Evolutionary conservation across 2,113 vertebrate species (phyloP), one percentile per base, ranked within the genome.

Genomic region (Piprites chloris): DNA sequence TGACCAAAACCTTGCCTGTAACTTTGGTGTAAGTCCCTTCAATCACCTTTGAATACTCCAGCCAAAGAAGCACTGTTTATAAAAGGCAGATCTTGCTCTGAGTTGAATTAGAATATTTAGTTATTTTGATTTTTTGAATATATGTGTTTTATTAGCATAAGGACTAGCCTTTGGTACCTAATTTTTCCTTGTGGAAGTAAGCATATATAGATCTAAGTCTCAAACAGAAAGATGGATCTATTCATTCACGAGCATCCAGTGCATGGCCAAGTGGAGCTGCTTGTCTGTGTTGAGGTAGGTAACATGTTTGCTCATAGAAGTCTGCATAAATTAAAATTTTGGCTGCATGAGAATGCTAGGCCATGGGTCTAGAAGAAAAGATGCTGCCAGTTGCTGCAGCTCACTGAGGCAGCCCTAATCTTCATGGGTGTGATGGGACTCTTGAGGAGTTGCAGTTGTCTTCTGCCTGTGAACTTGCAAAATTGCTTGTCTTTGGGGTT

Each of bases 171-270:
- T 68, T 61, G 49, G 41, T 79, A n/a, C 30, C 23, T 9, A 0
- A 0, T 58, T 58, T 84, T 87, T 14, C 11, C 14, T 66, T 50
- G 11, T 50, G 46, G 41, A 53, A 76, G 20, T 65, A 50, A 50
- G 35, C 8, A 23, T 32, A 13, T 24, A 2, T 39, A 35, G 17
- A 21, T 44, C 1, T 12, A 49, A 66, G 32, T 91, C 35, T 82
- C 27, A 65, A 65, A 55, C 4, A 44, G 37, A 32, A 82, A 26
- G 20, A 17, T 56, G 27, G 12, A 52, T 81, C 47, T 1, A 1
- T 63, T 55, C 0, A 0, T 16, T 35, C 26, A 24, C 9, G 41
- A 49, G 22, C 0, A 0, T 47, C 30, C 16, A 22, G 30, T 24
- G 4, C 7, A 7, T 12, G 53, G 52, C 39, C 49, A 69, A 26